These are phyloP conservation scores for Anthophora plumipes DNA, from an alignment of 2,888 invertebrate genomes.

Conservation along the genomic window DNA sequence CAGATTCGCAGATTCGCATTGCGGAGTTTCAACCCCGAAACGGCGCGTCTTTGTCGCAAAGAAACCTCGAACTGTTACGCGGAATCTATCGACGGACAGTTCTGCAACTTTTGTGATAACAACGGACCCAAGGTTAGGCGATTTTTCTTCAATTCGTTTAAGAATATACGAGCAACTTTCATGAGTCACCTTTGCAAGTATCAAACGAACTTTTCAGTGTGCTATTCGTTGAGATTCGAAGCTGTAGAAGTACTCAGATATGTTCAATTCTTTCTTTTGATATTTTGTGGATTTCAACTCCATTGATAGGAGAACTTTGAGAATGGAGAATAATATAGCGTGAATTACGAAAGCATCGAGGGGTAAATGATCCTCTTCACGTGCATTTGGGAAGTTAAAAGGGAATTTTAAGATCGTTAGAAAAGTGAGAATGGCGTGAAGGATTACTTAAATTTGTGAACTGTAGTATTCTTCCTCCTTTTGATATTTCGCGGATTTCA, in stretches of 20 bases:
- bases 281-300: no score
- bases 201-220: neutral
- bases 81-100: conserved; percentile 17
- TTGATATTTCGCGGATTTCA: no score
- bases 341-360: no score
- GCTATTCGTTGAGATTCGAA: neutral
- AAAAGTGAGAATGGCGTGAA: no score
- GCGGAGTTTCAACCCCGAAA: conserved; percentile 73
- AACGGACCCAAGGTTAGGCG: conserved; percentile 24
- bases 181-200: neutral
- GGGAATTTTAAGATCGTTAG: no score
- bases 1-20: conserved; percentile 70
- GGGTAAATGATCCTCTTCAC: no score
- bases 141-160: conserved; percentile 16
- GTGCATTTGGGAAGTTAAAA: no score
- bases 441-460: no score
- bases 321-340: no score
- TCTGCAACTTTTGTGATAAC: conserved; percentile 13
- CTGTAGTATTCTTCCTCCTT: no score
- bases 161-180: neutral
- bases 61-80: conserved; percentile 14
- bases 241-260: neutral
- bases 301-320: no score
- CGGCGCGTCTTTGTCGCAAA: conserved; percentile 61
- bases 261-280: no score